Conservation (phyloP, 92 coral and sea anemone species). For the Muricea muricata region DNA sequence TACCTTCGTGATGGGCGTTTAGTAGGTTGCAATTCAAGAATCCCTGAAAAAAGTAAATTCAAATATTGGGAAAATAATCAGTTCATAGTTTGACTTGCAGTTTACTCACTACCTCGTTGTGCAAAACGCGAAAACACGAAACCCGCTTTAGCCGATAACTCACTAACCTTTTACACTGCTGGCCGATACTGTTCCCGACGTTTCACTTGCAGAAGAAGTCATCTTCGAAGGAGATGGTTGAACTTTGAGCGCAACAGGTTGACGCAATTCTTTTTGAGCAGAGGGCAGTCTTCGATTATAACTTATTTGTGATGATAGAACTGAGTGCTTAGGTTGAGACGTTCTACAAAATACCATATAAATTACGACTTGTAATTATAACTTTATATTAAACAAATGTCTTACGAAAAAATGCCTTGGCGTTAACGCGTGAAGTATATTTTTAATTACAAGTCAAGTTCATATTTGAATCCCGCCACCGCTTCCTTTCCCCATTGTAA, state of each 20-base stretch:
- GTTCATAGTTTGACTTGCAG: too few relatives aligned
- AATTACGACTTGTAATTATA: too few relatives aligned
- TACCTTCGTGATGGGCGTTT: conserved; percentile 22
- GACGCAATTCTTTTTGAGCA: neutral
- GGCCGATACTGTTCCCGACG: neutral
- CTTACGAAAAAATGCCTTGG: too few relatives aligned
- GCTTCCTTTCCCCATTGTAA: too few relatives aligned
- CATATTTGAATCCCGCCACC: too few relatives aligned
- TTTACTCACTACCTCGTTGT: too few relatives aligned
- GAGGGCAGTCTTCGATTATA: neutral
- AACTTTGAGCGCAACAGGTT: neutral
- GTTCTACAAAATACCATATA: neutral
- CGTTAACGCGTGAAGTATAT: too few relatives aligned
- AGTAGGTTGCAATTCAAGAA: conserved; percentile 3
- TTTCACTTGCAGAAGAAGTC: neutral
- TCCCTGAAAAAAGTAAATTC: neutral
- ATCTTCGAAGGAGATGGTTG: neutral
- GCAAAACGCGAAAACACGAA: too few relatives aligned
- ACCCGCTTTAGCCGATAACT: too few relatives aligned
- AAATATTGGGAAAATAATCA: neutral
- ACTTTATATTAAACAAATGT: too few relatives aligned
- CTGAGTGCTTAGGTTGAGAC: neutral
- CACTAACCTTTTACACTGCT: conserved; percentile 14
- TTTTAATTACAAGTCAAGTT: too few relatives aligned
- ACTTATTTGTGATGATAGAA: neutral